phyloP scores from a whole-genome alignment of 2,797 vertebrate genomes.

The Neosilurus hyrtlii region DNA sequence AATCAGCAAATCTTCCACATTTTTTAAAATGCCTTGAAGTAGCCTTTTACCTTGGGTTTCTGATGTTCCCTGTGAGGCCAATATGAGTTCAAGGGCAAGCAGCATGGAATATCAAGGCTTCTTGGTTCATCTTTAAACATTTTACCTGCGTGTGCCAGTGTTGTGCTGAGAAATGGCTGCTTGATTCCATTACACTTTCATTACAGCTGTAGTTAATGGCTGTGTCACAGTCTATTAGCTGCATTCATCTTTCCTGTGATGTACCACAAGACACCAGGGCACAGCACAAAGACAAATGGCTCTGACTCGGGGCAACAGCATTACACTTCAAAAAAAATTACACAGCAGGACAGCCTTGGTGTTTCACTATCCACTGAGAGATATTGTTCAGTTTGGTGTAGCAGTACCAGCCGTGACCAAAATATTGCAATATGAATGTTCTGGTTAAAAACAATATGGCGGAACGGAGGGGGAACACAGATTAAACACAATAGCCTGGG shows the following conservation, averaged over 20 bases:
- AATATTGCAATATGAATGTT: constrained; percentile 45
- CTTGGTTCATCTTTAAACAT: constrained; percentile 67
- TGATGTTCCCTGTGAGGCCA: constrained; percentile 61
- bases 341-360: constrained; percentile 40
- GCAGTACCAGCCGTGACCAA: constrained; percentile 47
- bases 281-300: constrained; percentile 76
- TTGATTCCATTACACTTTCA: constrained; percentile 81
- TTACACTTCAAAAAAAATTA: constrained; percentile 61
- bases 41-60: constrained; percentile 58
- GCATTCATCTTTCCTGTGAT: constrained; percentile 79
- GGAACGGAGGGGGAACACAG: constrained; percentile 52
- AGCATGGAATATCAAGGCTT: constrained; percentile 5
- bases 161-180: constrained; percentile 70
- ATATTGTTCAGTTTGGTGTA: constrained; percentile 15
- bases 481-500: constrained; percentile 49
- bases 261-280: constrained; percentile 72
- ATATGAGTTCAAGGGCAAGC: constrained; percentile 65
- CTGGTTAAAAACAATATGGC: constrained; percentile 53
- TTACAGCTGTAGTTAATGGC: constrained; percentile 81
- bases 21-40: constrained; percentile 49
- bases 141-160: constrained; percentile 66
- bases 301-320: constrained; percentile 61
- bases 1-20: constrained; percentile 65
- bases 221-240: constrained; percentile 81
- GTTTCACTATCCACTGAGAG: constrained; percentile 13